A percentile compares a stretch with the other conserved stretches of the same genome.
Evolutionary conservation across 2,888 invertebrate genomes (phyloP).

Genomic region (Cephus pulcher): DNA sequence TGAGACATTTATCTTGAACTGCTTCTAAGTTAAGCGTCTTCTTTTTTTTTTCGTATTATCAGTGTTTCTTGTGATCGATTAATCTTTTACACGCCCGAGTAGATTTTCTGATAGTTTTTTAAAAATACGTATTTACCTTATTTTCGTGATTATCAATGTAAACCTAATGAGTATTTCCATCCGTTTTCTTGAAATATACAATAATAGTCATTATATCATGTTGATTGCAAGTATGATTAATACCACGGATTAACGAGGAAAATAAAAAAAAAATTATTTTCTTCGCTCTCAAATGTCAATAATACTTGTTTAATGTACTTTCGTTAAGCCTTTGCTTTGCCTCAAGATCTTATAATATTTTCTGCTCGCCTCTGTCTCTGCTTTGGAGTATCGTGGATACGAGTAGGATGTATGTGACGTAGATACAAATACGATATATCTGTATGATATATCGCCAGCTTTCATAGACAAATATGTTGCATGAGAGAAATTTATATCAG

Average conservation of each 20-base stretch:
- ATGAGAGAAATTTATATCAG: slow-evolving; percentile 16
- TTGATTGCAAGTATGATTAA: background rate
- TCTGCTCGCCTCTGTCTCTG: background rate
- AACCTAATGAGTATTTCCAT: background rate
- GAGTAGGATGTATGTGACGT: background rate
- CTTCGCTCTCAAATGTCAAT: background rate
- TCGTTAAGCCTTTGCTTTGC: background rate
- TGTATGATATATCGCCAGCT: slow-evolving; percentile 9
- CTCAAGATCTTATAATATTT: background rate
- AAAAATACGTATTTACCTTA: background rate
- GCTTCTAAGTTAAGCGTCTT: background rate
- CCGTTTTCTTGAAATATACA: background rate
- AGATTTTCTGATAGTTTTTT: background rate
- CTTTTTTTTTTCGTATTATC: too few species aligned
- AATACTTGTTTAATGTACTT: background rate
- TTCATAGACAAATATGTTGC: slow-evolving; percentile 6
- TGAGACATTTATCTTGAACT: background rate
- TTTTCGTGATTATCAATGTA: background rate
- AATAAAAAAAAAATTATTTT: background rate
- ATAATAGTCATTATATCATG: background rate
- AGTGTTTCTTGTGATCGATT: background rate
- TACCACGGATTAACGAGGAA: background rate
- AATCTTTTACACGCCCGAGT: background rate
- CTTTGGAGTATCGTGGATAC: background rate
- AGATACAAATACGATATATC: slow-evolving; percentile 6